Conservation (phyloP, 2,888 invertebrate genomes). For the Mylabris sibirica region DNA sequence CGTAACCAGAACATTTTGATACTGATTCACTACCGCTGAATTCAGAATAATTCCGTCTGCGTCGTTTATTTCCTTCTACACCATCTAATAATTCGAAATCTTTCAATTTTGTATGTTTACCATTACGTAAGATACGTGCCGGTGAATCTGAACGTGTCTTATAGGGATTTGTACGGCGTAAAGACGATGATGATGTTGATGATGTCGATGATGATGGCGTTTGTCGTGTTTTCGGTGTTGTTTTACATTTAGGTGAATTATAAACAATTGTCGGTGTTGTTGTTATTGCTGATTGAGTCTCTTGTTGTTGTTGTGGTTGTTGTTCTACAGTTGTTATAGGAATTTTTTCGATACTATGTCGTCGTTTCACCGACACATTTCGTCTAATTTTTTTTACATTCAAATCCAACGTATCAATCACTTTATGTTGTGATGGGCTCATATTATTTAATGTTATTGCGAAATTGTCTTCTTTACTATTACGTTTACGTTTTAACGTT, state of each 20-base stretch:
- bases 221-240: constrained; percentile 47
- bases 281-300: background rate
- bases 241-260: constrained; percentile 51
- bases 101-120: constrained; percentile 71
- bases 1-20: constrained; percentile 69
- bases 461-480: constrained; percentile 47
- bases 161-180: constrained; percentile 63
- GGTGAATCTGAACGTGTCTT: constrained; percentile 68
- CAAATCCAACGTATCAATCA: constrained; percentile 59
- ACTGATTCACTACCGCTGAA: constrained; percentile 68
- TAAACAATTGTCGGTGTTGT: constrained; percentile 37
- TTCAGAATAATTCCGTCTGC: constrained; percentile 67
- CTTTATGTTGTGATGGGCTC: constrained; percentile 54
- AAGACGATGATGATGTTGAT: constrained; percentile 45
- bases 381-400: constrained; percentile 54
- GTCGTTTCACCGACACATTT: constrained; percentile 46
- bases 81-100: constrained; percentile 67
- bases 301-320: constrained; percentile 1
- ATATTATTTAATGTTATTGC: constrained; percentile 54
- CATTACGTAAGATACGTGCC: constrained; percentile 70
- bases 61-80: constrained; percentile 64
- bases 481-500: constrained; percentile 37
- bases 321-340: constrained; percentile 49
- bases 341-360: constrained; percentile 60
- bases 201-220: constrained; percentile 43